Conservation (phyloP, 2,113 vertebrate genomes). For the Ceuthmochares aereus region DNA sequence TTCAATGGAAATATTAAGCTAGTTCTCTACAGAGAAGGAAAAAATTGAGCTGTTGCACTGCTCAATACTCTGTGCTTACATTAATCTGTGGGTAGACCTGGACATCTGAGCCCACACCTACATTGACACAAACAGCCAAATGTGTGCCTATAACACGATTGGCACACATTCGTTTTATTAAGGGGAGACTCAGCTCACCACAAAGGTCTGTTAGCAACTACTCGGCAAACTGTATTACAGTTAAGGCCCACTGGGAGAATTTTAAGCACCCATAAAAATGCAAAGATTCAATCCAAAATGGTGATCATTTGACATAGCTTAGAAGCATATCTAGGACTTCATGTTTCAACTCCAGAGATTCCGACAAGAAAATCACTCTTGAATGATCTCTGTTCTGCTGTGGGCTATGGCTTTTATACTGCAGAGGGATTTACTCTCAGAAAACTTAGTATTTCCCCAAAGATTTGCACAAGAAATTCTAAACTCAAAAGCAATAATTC, state of each 20-base stretch:
- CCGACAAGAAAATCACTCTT: not conserved
- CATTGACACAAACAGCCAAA: not conserved
- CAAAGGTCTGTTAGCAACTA: not conserved
- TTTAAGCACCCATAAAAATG: not conserved
- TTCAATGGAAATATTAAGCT: not conserved
- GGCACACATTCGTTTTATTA: not conserved
- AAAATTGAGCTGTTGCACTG: not conserved
- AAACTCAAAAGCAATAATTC: constrained; percentile 23
- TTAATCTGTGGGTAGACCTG: not conserved
- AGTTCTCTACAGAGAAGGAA: not conserved
- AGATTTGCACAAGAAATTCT: not conserved
- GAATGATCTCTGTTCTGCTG: not conserved
- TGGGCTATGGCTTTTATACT: not conserved
- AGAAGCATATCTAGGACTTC: not conserved
- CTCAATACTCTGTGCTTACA: not conserved
- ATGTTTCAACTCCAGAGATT: not conserved
- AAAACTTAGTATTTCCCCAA: not conserved
- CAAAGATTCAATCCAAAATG: not conserved
- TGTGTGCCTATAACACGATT: not conserved
- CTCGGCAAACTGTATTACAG: not conserved
- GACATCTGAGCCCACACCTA: not conserved
- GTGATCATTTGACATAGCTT: not conserved
- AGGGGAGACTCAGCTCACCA: not conserved
- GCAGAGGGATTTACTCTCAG: not conserved
- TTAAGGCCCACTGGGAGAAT: not conserved